Percentiles rank a stretch among this genome's conserved stretches.
phyloP scores from a whole-genome alignment of 2,888 invertebrate genomes.

The Ernsta delagoae region DNA sequence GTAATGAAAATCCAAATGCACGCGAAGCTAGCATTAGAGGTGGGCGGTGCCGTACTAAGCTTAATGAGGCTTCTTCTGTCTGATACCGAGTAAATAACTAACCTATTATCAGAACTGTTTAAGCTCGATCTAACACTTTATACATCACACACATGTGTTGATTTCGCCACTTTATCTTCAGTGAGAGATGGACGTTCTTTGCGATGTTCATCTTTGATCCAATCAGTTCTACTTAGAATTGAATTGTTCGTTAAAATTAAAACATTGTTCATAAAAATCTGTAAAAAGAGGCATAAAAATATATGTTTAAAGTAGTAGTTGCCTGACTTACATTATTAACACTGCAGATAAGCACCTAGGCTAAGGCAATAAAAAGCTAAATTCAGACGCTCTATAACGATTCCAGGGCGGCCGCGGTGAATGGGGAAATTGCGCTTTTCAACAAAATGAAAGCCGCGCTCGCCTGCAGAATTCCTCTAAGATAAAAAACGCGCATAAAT shows the following conservation, averaged over 20 bases:
- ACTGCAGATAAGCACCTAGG: constrained; percentile 25
- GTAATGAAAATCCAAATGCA: constrained; percentile 18
- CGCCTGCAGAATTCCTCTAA: constrained; percentile 67
- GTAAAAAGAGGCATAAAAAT: too few relatives aligned
- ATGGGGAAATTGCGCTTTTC: constrained; percentile 82
- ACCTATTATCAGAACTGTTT: not conserved
- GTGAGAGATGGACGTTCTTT: too few relatives aligned
- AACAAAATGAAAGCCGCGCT: constrained; percentile 73
- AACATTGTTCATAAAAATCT: too few relatives aligned
- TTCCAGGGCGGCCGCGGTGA: constrained; percentile 75
- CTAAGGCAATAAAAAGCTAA: constrained; percentile 34
- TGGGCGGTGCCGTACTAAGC: too few relatives aligned
- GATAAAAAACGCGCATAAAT: constrained; percentile 61
- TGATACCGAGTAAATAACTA: constrained; percentile 55
- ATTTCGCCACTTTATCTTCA: too few relatives aligned
- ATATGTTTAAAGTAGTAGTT: not conserved
- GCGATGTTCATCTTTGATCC: too few relatives aligned
- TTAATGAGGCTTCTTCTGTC: too few relatives aligned
- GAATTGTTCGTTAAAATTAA: too few relatives aligned
- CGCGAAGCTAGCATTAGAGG: too few relatives aligned
- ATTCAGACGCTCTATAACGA: constrained; percentile 57
- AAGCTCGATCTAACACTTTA: not conserved
- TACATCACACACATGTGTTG: too few relatives aligned
- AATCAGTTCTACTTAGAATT: too few relatives aligned
- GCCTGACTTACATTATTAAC: constrained; percentile 12